Evolutionary conservation across 1,140 invertebrate species (phyloP).

Genomic region (Diachasmimorpha longicaudata): DNA sequence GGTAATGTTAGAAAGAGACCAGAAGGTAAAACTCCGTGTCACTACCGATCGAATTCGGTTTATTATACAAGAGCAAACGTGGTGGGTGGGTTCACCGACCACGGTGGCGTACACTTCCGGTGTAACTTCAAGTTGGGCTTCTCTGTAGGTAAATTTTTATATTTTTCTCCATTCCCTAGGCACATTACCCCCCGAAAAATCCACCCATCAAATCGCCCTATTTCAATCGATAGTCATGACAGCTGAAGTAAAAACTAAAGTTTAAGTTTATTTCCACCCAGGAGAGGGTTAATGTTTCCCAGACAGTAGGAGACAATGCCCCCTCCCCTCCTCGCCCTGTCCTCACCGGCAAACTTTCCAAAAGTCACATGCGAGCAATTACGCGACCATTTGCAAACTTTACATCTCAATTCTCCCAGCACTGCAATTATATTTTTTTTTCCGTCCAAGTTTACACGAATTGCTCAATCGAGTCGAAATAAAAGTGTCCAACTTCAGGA

Average conservation of each 20-base stretch:
- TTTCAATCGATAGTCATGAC: not conserved
- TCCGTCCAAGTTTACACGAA: not conserved
- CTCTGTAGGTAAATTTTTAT: not conserved
- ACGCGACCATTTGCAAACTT: not conserved
- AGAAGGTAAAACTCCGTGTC: slow-evolving; percentile 33
- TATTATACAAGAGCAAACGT: slow-evolving; percentile 59
- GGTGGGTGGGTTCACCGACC: slow-evolving; percentile 58
- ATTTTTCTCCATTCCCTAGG: not conserved
- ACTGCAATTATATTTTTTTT: not conserved
- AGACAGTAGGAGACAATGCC: not conserved
- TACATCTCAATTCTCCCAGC: not conserved
- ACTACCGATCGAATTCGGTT: slow-evolving; percentile 59
- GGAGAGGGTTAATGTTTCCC: not conserved
- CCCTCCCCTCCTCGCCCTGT: too few relatives aligned
- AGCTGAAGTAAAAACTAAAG: not conserved
- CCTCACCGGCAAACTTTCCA: not conserved
- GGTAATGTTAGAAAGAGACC: slow-evolving; percentile 26
- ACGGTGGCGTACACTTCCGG: slow-evolving; percentile 27
- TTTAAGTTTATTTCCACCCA: not conserved
- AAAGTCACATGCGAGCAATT: not conserved
- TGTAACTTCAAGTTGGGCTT: not conserved
- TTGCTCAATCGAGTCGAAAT: not conserved
- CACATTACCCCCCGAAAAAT: not conserved
- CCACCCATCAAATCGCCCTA: too few relatives aligned
- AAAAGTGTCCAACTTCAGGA: not conserved